phyloP scores from a whole-genome alignment of 2,888 invertebrate genomes.

The Siphonodentalium dalli region DNA sequence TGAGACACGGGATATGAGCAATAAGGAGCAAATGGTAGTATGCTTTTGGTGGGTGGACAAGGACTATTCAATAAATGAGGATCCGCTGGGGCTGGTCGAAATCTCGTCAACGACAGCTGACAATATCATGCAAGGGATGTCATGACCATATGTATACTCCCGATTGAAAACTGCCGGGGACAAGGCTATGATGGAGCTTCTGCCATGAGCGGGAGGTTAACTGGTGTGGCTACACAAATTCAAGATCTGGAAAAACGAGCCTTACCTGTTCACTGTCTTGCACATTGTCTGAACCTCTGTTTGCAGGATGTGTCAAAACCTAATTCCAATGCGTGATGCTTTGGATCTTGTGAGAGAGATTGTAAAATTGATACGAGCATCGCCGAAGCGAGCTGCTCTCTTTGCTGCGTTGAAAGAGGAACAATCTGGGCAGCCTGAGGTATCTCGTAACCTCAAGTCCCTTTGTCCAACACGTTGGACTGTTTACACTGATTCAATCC shows the following conservation, averaged over 20 bases:
- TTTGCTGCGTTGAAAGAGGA: slow-evolving; percentile 17
- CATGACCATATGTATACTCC: too few relatives aligned
- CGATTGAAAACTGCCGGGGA: slow-evolving; percentile 18
- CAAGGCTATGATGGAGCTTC: slow-evolving; percentile 25
- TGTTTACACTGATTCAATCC: slow-evolving; percentile 16
- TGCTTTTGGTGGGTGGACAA: too few relatives aligned
- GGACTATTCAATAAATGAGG: too few relatives aligned
- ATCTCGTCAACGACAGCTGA: too few relatives aligned
- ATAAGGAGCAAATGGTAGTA: too few relatives aligned
- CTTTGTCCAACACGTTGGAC: slow-evolving; percentile 29
- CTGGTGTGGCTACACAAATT: slow-evolving; percentile 19
- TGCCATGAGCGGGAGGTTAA: slow-evolving; percentile 11
- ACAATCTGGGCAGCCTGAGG: neutral
- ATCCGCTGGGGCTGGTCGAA: too few relatives aligned
- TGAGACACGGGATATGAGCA: too few relatives aligned
- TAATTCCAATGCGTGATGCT: slow-evolving; percentile 22
- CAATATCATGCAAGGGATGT: too few relatives aligned
- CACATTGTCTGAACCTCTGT: slow-evolving; percentile 21
- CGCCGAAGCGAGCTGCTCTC: slow-evolving; percentile 20
- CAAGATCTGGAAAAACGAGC: slow-evolving; percentile 13
- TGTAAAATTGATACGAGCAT: slow-evolving; percentile 16
- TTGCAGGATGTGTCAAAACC: slow-evolving; percentile 12
- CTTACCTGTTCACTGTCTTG: slow-evolving; percentile 22
- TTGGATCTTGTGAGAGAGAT: slow-evolving; percentile 23
- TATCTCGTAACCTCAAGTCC: slow-evolving; percentile 6